Conservation (phyloP, 2,113 vertebrate species). For the Hippocampus mohnikei region DNA sequence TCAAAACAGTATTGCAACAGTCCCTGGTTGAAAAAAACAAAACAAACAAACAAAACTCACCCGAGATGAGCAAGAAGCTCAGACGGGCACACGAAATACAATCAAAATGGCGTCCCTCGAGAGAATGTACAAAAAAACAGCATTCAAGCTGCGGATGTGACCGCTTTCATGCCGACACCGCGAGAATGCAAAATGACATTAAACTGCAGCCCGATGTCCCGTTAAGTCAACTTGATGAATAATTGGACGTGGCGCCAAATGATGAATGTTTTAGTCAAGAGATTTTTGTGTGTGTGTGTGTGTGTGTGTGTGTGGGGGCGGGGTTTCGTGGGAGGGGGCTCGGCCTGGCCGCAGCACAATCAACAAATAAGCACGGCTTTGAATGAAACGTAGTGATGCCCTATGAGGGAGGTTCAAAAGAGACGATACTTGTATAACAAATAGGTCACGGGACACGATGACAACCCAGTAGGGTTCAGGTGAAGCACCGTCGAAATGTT, state of each 20-base stretch:
- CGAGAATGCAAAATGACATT: slow-evolving; percentile 28
- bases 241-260: too few relatives aligned
- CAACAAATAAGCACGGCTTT: slow-evolving; percentile 25
- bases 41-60: background rate
- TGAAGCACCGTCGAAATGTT: slow-evolving; percentile 58
- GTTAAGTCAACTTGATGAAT: background rate
- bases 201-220: background rate
- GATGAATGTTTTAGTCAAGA: too few relatives aligned
- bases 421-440: slow-evolving; percentile 43
- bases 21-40: slow-evolving; percentile 78
- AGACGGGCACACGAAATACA: slow-evolving; percentile 47
- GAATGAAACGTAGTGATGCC: slow-evolving; percentile 15
- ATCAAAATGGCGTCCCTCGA: slow-evolving; percentile 32
- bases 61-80: slow-evolving; percentile 66
- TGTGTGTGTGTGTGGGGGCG: too few relatives aligned
- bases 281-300: too few relatives aligned
- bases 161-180: slow-evolving; percentile 35
- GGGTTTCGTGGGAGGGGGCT: too few relatives aligned
- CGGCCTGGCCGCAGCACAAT: slow-evolving; percentile 27
- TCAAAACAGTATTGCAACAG: slow-evolving; percentile 95
- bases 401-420: slow-evolving; percentile 16
- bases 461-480: slow-evolving; percentile 42
- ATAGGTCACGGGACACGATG: slow-evolving; percentile 34
- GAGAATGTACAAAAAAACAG: slow-evolving; percentile 32
- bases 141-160: slow-evolving; percentile 21